A percentile compares a stretch with the other conserved stretches of the same genome.
Evolutionary conservation across 2,888 invertebrate species (phyloP).

Genomic region (Bimastos eiseni): DNA sequence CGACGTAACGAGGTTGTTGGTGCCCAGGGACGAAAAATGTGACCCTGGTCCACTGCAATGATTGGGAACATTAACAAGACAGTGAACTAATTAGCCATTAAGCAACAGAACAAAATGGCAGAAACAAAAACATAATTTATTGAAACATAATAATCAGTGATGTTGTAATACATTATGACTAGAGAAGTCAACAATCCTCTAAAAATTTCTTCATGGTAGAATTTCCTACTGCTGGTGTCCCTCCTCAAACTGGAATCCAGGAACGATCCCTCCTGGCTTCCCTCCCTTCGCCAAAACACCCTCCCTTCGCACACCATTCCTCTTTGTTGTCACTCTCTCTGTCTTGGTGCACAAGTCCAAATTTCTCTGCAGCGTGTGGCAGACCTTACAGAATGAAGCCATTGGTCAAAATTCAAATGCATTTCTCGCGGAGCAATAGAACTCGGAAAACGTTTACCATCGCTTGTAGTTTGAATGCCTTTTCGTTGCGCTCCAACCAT

Average conservation of each 20-base stretch:
- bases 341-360: neutral
- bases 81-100: neutral
- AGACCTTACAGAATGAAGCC: neutral
- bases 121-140: neutral
- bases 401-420: neutral
- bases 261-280: too few relatives aligned
- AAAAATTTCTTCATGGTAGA: too few relatives aligned
- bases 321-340: neutral
- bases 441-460: slow-evolving; percentile 69
- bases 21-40: neutral
- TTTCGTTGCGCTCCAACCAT: slow-evolving; percentile 62
- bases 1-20: neutral
- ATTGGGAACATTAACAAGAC: neutral
- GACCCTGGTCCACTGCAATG: neutral
- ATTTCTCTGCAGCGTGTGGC: neutral
- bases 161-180: too few relatives aligned
- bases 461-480: slow-evolving; percentile 92
- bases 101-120: neutral
- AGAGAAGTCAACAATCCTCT: too few relatives aligned
- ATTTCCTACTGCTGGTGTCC: too few relatives aligned
- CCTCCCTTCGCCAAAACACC: too few relatives aligned
- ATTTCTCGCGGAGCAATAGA: too few relatives aligned
- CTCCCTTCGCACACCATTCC: neutral
- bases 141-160: too few relatives aligned
- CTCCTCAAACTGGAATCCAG: too few relatives aligned